A percentile compares a stretch with the other conserved stretches of the same genome.
Conservation (phyloP, 2,888 invertebrate species). For the Deladenus siricidicola region DNA sequence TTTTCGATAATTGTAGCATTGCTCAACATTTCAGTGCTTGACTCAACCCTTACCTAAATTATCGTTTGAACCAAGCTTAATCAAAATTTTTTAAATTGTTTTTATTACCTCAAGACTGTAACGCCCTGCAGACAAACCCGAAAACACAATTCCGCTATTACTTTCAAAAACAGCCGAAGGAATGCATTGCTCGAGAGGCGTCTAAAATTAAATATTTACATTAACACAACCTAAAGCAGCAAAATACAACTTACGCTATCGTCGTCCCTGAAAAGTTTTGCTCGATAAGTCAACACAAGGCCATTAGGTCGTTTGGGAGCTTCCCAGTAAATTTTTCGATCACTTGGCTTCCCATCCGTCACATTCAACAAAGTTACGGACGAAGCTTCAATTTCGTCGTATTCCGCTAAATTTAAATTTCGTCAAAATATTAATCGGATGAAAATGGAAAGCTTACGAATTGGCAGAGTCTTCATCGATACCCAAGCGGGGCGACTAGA, state of each 20-base stretch:
- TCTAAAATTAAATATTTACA: slow-evolving; percentile 23
- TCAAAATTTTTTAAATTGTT: too few species aligned
- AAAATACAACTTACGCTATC: slow-evolving; percentile 18
- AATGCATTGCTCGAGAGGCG: slow-evolving; percentile 25
- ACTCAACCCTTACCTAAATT: background rate
- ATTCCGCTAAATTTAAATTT: slow-evolving; percentile 22
- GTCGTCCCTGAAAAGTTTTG: slow-evolving; percentile 27
- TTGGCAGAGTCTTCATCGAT: slow-evolving; percentile 27
- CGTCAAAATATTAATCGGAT: background rate
- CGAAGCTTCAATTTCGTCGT: slow-evolving; percentile 24
- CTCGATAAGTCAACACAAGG: slow-evolving; percentile 69
- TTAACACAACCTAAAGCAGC: slow-evolving; percentile 11
- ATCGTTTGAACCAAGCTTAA: too few species aligned
- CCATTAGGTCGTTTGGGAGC: slow-evolving; percentile 79
- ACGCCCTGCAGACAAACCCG: slow-evolving; percentile 36
- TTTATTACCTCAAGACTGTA: slow-evolving; percentile 41
- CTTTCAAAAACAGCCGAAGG: slow-evolving; percentile 19
- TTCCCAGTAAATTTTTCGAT: slow-evolving; percentile 61
- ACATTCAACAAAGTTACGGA: slow-evolving; percentile 20
- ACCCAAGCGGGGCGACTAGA: slow-evolving; percentile 31
- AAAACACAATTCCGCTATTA: slow-evolving; percentile 32
- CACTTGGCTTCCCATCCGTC: slow-evolving; percentile 15
- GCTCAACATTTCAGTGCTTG: slow-evolving; percentile 5
- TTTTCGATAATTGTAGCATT: slow-evolving; percentile 16
- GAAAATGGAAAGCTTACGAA: slow-evolving; percentile 22